Conservation (phyloP, 2,888 invertebrate species). For the Zaprionus bogoriensis region DNA sequence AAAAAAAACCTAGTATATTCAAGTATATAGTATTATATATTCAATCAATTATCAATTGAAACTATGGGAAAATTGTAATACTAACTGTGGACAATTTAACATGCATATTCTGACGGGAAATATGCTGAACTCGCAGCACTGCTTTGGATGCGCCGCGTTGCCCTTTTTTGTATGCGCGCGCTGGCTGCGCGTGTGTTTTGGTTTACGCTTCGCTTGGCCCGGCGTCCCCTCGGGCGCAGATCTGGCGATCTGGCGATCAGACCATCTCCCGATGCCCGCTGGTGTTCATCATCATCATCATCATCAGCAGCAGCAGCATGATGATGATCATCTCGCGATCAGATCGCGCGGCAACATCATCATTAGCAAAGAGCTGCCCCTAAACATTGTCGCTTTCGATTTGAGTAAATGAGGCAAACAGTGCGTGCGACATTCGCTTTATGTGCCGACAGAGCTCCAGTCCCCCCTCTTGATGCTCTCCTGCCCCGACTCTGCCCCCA, state of each 20-base stretch:
- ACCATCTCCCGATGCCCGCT: no score
- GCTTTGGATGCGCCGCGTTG: slow-evolving; percentile 31
- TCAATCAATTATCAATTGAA: no score
- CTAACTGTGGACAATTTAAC: no score
- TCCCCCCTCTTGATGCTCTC: neutral
- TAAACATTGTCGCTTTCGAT: slow-evolving; percentile 71
- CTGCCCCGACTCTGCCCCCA: neutral
- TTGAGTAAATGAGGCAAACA: slow-evolving; percentile 75
- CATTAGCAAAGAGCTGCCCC: slow-evolving; percentile 55
- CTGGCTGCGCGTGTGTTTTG: slow-evolving; percentile 25
- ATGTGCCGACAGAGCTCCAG: slow-evolving; percentile 63
- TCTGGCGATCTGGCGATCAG: no score
- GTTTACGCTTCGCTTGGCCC: slow-evolving; percentile 50
- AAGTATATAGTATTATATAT: no score
- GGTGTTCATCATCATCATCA: slow-evolving; percentile 3
- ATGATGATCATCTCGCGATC: slow-evolving; percentile 23
- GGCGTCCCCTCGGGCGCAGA: slow-evolving; percentile 49
- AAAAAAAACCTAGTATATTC: no score
- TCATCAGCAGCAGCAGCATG: neutral
- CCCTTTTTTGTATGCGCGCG: slow-evolving; percentile 63
- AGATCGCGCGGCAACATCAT: slow-evolving; percentile 51
- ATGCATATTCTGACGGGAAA: no score
- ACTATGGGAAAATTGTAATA: no score
- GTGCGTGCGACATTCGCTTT: slow-evolving; percentile 76
- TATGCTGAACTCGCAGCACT: no score